Evolutionary conservation across 2,113 vertebrate genomes (phyloP), one percentile per base, ranked within the genome.

Genomic region (Elephas maximus): DNA sequence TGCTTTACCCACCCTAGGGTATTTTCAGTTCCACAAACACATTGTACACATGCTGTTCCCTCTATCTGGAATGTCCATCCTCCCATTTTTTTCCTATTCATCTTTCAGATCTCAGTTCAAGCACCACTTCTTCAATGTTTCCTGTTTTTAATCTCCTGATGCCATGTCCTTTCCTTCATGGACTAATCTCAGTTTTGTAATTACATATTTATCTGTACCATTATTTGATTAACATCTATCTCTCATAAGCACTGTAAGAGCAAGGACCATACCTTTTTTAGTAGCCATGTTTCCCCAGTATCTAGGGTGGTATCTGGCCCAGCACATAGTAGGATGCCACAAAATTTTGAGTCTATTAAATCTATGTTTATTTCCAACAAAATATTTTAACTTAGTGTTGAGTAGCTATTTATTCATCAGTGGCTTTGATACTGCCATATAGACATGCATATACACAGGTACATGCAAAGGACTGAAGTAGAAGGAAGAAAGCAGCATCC

Each of bases 311-410:
- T 67, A 78, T 79, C 28, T 53, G 86, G 80, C 63, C 15, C 33
- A 83, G 41, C 37, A 84, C 28, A 86, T 84, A 78, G 83, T 81
- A 97, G 18, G n/a, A 71, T 84, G 30, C 1, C n/a, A 95, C 88
- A 93, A 91, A 82, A 62, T 90, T 76, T 45, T 87, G 51, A 79
- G 26, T 90, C 63, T 95, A 74, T 88, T 80, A 82, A 92, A 94
- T 91, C 30, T 23, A 88, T 51, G 17, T 67, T 91, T 41, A 51
- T 86, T 95, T 97, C 44, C 30, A 82, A 82, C 48, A 69, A 94
- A 82, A 71, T 44, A 89, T 37, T 83, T 94, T 83, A 91, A 79
- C 8, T 95, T 92, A 63, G 33, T 3, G 80, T 51, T 60, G 15
- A 95, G 67, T 63, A 92, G 60, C 41, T 33, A 69, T 48, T 86